A percentile compares a stretch with the other conserved stretches of the same genome.
phyloP scores from a whole-genome alignment of 2,113 vertebrate genomes.

The Pteropus alecto region DNA sequence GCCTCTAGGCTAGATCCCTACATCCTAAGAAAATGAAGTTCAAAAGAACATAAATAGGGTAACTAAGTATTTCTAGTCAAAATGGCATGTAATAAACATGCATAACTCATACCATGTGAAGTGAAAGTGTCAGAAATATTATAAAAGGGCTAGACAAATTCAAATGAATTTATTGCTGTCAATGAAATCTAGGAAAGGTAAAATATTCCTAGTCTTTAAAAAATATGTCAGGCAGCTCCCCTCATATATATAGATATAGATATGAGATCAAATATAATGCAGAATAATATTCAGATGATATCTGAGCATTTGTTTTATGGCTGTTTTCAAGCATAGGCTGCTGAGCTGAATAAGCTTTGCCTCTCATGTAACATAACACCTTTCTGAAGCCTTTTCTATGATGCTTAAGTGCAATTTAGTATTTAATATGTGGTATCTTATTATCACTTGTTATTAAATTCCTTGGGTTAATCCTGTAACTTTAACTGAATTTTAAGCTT shows the following conservation, averaged over 20 bases:
- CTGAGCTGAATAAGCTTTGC: background rate
- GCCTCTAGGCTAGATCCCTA: background rate
- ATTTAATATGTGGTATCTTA: background rate
- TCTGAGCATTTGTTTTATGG: background rate
- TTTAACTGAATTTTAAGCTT: conserved; percentile 10
- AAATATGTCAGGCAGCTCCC: background rate
- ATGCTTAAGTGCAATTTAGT: background rate
- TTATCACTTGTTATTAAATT: background rate
- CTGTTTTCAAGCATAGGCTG: background rate
- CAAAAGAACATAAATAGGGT: background rate
- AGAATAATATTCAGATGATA: background rate
- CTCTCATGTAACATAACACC: background rate
- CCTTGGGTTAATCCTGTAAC: background rate
- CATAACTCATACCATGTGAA: background rate
- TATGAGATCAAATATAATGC: background rate
- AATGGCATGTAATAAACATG: background rate
- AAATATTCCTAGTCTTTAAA: background rate
- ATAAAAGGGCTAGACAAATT: background rate
- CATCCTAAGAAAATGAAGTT: background rate
- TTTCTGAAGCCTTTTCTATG: background rate
- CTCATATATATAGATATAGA: background rate
- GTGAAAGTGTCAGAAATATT: background rate
- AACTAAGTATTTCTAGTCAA: background rate
- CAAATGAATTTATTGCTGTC: background rate
- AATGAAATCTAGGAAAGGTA: background rate